Evolutionary conservation across 1,140 invertebrate genomes (phyloP), one percentile per base, ranked within the genome.

Genomic region (Littorina saxatilis): DNA sequence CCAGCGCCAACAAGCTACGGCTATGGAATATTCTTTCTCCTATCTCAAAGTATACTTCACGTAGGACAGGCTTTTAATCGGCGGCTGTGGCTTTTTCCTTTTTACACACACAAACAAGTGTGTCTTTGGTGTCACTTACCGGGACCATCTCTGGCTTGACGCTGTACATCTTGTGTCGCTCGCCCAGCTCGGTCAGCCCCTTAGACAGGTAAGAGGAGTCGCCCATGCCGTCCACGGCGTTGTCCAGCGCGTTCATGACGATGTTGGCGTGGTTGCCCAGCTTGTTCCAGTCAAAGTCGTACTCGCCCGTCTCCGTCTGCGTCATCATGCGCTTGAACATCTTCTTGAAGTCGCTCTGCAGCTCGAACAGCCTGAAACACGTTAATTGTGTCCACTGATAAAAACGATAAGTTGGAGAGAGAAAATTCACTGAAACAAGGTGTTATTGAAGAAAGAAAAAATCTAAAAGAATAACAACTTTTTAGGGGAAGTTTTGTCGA

Each of bases 201-300:
- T 86, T 83, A 35, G 83, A 83, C 29, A 90, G 81, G 61, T 79
- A 83, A 0, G 82, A 66, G 20, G 87, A 88, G 79, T 90, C 87
- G 7, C 87, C 87, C 7, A 90, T 76, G 72, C 88, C 88, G 58
- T 90, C 90, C 27, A 91, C 90, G 0, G 89, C 88, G 20, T 89
- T 88, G 4, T 89, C 89, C 43, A 91, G 82, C 15, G 86, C 86
- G 50, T 88, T 88, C 88, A 91, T 88, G 20, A 91, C 90, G 23
- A 88, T 85, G 20, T 87, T 83, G 13, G 90, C 88, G 74, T 91
- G 90, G 17, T 76, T 79, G 58, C 82, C 77, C 50, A 90, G 81
- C 70, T 82, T 84, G 20, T 85, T 84, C 39, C 84, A 80, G 68
- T 89, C 84, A n/a, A 87, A 83, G 15, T 83, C 63, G 47, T 81